Percentiles rank a stretch among this genome's conserved stretches.
phyloP scores from a whole-genome alignment of 2,113 vertebrate species.

The Limanda limanda region DNA sequence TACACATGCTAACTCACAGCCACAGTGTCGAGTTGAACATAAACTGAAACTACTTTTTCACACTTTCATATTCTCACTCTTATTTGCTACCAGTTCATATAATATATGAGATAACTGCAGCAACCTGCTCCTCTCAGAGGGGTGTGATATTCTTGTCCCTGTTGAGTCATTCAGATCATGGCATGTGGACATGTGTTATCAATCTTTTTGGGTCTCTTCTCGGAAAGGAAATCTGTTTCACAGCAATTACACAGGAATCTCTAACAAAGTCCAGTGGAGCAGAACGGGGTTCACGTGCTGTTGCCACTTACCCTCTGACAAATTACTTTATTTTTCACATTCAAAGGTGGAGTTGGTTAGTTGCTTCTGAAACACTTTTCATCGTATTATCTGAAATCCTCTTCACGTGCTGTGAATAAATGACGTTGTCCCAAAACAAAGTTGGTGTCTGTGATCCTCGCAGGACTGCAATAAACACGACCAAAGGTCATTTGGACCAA shows the following conservation, averaged over 20 bases:
- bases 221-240: slow-evolving; percentile 44
- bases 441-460: no score
- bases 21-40: slow-evolving; percentile 27
- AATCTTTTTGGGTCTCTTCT: slow-evolving; percentile 43
- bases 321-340: slow-evolving; percentile 9
- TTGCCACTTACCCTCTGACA: slow-evolving; percentile 38
- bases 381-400: no score
- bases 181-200: slow-evolving; percentile 53
- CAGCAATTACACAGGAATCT: slow-evolving; percentile 62
- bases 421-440: no score
- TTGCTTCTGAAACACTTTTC: not conserved
- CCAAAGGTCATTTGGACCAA: no score
- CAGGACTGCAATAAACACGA: no score
- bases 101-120: no score
- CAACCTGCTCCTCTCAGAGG: not conserved
- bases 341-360: not conserved
- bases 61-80: not conserved
- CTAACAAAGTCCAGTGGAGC: slow-evolving; percentile 53
- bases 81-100: not conserved
- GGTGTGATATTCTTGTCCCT: not conserved
- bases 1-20: slow-evolving; percentile 26
- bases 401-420: no score
- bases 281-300: slow-evolving; percentile 45
- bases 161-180: not conserved
- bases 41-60: slow-evolving; percentile 16